Percentiles rank a stretch among this genome's conserved stretches.
phyloP scores from a whole-genome alignment of 1,140 invertebrate species.

The Potamilus streckersoni region DNA sequence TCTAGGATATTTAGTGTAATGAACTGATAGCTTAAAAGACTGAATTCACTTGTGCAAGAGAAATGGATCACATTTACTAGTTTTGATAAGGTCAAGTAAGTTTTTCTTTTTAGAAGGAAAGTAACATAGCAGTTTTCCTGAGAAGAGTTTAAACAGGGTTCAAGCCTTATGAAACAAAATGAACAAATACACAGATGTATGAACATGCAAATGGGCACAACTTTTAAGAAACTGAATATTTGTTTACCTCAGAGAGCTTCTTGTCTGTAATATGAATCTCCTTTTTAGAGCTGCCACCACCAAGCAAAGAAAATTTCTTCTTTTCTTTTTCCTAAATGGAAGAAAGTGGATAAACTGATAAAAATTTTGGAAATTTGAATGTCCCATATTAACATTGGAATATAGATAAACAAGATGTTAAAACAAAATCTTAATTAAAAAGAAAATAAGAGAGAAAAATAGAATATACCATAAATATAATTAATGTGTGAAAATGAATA shows the following conservation, averaged over 20 bases:
- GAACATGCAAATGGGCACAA: not conserved
- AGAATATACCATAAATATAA: no score
- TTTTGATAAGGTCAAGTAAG: no score
- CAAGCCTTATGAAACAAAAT: no score
- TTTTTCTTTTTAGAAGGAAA: no score
- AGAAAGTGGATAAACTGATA: slow-evolving; percentile 4
- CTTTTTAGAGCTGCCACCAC: slow-evolving; percentile 55
- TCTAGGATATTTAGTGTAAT: no score
- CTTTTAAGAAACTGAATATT: not conserved
- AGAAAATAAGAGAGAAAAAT: no score
- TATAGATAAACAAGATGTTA: not conserved
- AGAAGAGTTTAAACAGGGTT: no score
- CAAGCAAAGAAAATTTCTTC: slow-evolving; percentile 59
- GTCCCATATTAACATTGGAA: not conserved
- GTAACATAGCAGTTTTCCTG: no score
- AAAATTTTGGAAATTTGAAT: not conserved
- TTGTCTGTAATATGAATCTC: slow-evolving; percentile 51
- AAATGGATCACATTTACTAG: no score
- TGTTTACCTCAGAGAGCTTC: slow-evolving; percentile 50
- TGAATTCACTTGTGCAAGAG: no score
- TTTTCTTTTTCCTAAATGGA: slow-evolving; percentile 52
- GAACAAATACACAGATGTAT: not conserved
- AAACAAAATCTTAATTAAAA: not conserved
- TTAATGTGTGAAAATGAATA: no score
- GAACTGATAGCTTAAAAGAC: no score